Evolutionary conservation across 2,113 vertebrate species (phyloP).

Genomic region (Cichladusa arquata): DNA sequence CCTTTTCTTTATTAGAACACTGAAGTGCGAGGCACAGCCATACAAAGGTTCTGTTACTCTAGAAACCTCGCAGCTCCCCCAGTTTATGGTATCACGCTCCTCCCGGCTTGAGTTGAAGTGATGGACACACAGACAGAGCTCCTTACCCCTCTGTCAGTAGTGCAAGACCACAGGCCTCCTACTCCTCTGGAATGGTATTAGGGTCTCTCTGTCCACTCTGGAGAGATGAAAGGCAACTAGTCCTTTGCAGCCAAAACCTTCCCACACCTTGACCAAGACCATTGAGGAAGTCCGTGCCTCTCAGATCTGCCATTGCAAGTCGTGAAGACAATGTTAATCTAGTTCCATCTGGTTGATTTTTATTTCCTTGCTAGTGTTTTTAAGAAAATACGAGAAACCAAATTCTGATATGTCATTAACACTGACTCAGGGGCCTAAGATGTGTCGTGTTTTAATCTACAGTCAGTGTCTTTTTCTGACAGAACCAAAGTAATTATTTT

Average conservation of each 20-base stretch:
- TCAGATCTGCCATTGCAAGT: neutral
- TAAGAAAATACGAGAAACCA: neutral
- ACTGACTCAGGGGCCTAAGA: neutral
- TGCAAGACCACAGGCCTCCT: neutral
- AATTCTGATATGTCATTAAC: neutral
- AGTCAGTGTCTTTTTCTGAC: neutral
- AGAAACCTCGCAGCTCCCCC: neutral
- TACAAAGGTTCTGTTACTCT: neutral
- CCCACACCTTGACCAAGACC: neutral
- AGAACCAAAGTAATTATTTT: neutral
- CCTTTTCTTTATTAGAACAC: neutral
- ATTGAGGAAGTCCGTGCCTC: neutral
- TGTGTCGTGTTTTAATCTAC: neutral
- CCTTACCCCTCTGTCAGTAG: neutral
- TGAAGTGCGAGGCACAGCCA: neutral
- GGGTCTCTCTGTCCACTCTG: neutral
- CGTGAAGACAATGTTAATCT: neutral
- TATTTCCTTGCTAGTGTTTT: neutral
- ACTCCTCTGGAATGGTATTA: neutral
- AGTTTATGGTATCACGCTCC: rapidly evolving
- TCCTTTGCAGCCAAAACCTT: neutral
- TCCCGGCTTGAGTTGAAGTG: neutral
- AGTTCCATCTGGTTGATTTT: neutral
- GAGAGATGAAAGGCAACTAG: neutral
- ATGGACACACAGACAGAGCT: neutral